Conservation (phyloP, 2,113 vertebrate species). For the Elanoides forficatus region DNA sequence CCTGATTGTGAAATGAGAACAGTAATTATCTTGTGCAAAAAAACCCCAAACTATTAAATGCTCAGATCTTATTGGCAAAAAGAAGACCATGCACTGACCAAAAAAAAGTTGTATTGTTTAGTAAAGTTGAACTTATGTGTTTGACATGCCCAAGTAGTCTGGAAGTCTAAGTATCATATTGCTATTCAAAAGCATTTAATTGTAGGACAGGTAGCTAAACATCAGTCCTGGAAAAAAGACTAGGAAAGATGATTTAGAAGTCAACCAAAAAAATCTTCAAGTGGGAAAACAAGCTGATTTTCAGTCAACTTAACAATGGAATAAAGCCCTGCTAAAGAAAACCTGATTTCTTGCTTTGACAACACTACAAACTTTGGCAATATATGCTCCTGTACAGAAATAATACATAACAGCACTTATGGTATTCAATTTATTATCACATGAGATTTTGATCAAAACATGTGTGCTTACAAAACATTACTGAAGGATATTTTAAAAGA, state of each 20-base stretch:
- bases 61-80: not conserved
- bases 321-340: not conserved
- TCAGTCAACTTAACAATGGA: not conserved
- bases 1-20: not conserved
- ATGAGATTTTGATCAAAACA: not conserved
- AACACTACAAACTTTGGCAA: not conserved
- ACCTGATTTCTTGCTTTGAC: not conserved
- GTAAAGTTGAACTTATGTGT: not conserved
- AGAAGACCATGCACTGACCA: accelerated
- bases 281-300: not conserved
- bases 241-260: not conserved
- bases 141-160: not conserved
- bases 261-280: not conserved
- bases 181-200: not conserved
- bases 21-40: not conserved
- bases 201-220: not conserved
- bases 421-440: not conserved
- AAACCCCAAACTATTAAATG: not conserved
- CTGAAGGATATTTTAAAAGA: not conserved
- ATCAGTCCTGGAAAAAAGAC: not conserved
- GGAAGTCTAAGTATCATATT: not conserved
- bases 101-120: not conserved
- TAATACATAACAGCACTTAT: not conserved
- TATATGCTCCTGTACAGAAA: not conserved
- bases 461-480: not conserved